phyloP scores from a whole-genome alignment of 2,797 vertebrate species.

The Coregonus ussuriensis region DNA sequence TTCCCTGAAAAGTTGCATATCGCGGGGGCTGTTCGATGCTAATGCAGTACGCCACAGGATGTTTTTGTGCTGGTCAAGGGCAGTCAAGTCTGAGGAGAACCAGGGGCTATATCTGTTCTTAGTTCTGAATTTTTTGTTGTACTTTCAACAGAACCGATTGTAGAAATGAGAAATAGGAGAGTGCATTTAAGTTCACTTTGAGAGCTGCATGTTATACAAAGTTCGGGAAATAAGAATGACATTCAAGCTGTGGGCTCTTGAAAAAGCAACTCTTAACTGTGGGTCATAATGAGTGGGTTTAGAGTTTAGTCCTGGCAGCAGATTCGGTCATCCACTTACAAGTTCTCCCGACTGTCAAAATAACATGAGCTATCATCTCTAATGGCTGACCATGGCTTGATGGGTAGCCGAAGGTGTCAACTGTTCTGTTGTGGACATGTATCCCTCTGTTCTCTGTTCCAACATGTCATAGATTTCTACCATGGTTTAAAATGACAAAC shows the following conservation, averaged over 20 bases:
- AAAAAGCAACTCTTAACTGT: background rate
- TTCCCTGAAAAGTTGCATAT: too few relatives aligned
- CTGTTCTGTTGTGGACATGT: slow-evolving; percentile 19
- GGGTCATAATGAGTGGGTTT: slow-evolving; percentile 11
- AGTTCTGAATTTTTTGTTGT: background rate
- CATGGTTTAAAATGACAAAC: slow-evolving; percentile 16
- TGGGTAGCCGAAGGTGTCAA: slow-evolving; percentile 34
- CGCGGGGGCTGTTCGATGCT: too few relatives aligned
- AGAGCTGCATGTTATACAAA: background rate
- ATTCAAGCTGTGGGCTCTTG: background rate
- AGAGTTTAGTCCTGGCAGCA: slow-evolving; percentile 14
- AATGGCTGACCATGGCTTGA: slow-evolving; percentile 26
- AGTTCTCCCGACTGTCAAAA: slow-evolving; percentile 34
- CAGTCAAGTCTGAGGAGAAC: too few relatives aligned
- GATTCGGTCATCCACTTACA: slow-evolving; percentile 23
- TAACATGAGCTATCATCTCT: slow-evolving; percentile 13
- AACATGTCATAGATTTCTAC: background rate
- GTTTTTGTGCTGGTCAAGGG: too few relatives aligned
- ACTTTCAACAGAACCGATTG: background rate
- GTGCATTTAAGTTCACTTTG: background rate
- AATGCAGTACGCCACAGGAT: too few relatives aligned
- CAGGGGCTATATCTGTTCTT: too few relatives aligned
- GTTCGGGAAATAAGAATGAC: background rate
- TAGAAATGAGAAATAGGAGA: background rate
- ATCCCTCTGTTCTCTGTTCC: background rate